These are phyloP conservation scores for Epistrophe grossulariae DNA, from an alignment of 2,888 invertebrate species.

Conservation along the genomic window DNA sequence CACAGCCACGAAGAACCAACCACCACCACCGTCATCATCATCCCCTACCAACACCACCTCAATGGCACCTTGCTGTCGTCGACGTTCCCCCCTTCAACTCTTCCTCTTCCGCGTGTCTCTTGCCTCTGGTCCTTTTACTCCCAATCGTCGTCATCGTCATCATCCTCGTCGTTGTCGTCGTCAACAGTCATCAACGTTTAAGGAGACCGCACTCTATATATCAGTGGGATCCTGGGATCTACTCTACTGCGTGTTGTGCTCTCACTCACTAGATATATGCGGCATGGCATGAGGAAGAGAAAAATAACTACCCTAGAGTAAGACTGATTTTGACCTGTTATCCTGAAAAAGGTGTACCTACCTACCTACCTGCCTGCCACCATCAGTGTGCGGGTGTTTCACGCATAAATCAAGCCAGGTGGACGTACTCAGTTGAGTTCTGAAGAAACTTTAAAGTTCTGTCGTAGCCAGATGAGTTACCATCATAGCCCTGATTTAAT, in stretches of 20 bases:
- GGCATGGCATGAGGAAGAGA: slow-evolving; percentile 32
- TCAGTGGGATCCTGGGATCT: slow-evolving; percentile 55
- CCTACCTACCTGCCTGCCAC: no score
- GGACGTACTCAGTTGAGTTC: slow-evolving; percentile 61
- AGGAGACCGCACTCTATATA: slow-evolving; percentile 70
- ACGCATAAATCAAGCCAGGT: slow-evolving; percentile 73
- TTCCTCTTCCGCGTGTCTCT: background rate
- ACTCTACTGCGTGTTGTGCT: slow-evolving; percentile 33
- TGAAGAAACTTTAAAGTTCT: slow-evolving; percentile 72
- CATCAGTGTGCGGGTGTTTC: slow-evolving; percentile 37
- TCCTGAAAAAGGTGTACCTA: slow-evolving; percentile 56
- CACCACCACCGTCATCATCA: slow-evolving; percentile 44
- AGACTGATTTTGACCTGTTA: slow-evolving; percentile 69
- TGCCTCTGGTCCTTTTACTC: background rate
- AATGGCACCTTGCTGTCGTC: slow-evolving; percentile 62
- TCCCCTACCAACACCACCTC: slow-evolving; percentile 48
- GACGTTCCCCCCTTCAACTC: background rate
- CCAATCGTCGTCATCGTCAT: background rate
- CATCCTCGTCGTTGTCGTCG: slow-evolving; percentile 15
- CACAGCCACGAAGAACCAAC: slow-evolving; percentile 39
- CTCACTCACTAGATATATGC: background rate
- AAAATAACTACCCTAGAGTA: slow-evolving; percentile 52
- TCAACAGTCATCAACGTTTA: slow-evolving; percentile 71
- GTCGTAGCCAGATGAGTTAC: slow-evolving; percentile 73
- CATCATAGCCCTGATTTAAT: slow-evolving; percentile 72